These are phyloP conservation scores for Triops longicaudatus DNA, from an alignment of 1,140 invertebrate species.

Conservation along the genomic window DNA sequence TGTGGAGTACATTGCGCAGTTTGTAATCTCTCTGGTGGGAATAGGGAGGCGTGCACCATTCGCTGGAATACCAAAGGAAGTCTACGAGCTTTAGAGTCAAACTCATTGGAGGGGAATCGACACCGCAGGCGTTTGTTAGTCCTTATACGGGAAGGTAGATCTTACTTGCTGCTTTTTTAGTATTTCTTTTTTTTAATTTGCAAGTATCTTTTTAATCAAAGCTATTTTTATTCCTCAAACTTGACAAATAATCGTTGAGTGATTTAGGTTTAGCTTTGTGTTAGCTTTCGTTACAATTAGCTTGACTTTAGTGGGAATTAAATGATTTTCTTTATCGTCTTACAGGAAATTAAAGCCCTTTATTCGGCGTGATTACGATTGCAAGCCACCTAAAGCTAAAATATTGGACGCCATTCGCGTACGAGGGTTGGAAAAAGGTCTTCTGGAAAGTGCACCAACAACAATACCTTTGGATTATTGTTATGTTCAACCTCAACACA, in stretches of 20 bases:
- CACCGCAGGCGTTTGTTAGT: conserved; percentile 41
- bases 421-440: conserved; percentile 52
- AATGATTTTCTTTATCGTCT: conserved; percentile 40
- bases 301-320: conserved; percentile 37
- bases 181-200: not conserved
- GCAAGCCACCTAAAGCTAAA: conserved; percentile 56
- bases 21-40: not conserved
- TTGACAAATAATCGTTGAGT: not conserved
- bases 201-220: too few species aligned
- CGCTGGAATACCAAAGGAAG: conserved; percentile 1
- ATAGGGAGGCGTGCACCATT: not conserved
- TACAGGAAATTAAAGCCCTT: conserved; percentile 64
- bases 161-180: not conserved
- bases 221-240: too few species aligned
- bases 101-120: conserved; percentile 36
- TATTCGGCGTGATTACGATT: conserved; percentile 58
- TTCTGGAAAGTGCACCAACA: conserved; percentile 40
- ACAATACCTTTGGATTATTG: conserved; percentile 64
- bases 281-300: too few species aligned
- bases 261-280: conserved; percentile 32
- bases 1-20: not conserved
- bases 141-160: conserved; percentile 42
- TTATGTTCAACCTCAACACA: conserved; percentile 76
- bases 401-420: conserved; percentile 59
- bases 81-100: not conserved